phyloP scores from a whole-genome alignment of 2,113 vertebrate genomes.

The crab-eating macaque (Macaca fascicularis) region DNA sequence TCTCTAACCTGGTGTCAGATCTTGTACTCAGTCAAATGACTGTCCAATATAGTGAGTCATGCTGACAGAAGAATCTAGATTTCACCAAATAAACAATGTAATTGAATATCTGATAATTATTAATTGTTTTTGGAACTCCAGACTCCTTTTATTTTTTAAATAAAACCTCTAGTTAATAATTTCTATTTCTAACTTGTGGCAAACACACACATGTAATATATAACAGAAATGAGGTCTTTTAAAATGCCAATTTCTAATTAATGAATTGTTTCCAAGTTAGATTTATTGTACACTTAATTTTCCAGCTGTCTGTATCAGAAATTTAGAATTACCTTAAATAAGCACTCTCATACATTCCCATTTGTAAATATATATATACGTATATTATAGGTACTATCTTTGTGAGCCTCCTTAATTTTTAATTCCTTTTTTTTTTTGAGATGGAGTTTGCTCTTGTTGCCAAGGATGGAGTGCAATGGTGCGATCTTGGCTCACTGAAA shows the following conservation, averaged over 20 bases:
- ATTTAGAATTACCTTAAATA: background rate
- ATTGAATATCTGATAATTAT: background rate
- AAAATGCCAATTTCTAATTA: background rate
- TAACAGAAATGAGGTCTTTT: background rate
- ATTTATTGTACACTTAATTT: conserved; percentile 15
- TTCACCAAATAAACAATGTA: background rate
- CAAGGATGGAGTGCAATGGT: too few species aligned
- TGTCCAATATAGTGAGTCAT: background rate
- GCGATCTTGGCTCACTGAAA: too few species aligned
- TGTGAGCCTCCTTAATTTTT: background rate
- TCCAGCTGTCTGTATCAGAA: background rate
- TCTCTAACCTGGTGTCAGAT: background rate
- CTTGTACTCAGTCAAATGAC: background rate
- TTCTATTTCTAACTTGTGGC: background rate
- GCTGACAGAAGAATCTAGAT: background rate
- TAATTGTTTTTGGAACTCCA: background rate
- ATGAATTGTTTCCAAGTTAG: background rate
- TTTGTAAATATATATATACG: background rate
- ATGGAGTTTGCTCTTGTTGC: too few species aligned
- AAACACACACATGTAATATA: background rate
- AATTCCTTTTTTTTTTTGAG: too few species aligned
- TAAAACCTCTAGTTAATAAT: background rate
- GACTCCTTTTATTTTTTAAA: background rate
- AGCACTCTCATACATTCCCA: background rate
- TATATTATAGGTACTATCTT: background rate